Evolutionary conservation across 2,113 vertebrate species (phyloP).

Genomic region (Fregetta grallaria): DNA sequence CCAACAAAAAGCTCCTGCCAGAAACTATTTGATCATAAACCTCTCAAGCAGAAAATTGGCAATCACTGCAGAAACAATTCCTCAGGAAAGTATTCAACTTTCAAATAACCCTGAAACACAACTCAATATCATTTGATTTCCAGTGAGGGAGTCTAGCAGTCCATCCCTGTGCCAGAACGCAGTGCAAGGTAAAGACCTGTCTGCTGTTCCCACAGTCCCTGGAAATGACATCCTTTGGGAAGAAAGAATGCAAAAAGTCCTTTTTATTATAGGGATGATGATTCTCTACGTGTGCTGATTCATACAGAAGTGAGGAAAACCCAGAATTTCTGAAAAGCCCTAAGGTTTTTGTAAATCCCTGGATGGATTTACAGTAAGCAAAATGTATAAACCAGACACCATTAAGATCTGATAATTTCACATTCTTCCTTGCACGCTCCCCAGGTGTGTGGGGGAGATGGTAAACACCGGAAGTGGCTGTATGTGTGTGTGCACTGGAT

Average conservation of each 20-base stretch:
- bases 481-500: neutral
- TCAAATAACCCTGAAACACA: constrained; percentile 74
- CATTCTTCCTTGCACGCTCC: rapidly evolving
- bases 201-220: neutral
- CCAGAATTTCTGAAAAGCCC: neutral
- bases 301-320: neutral
- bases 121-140: constrained; percentile 59
- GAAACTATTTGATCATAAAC: constrained; percentile 75
- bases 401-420: neutral
- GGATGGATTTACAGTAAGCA: neutral
- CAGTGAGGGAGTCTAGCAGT: neutral
- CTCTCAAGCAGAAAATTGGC: constrained; percentile 81
- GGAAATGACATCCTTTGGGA: neutral
- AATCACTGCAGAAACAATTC: constrained; percentile 77
- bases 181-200: neutral
- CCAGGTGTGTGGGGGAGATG: neutral
- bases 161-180: neutral
- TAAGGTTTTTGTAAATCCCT: neutral
- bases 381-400: neutral
- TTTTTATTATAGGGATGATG: neutral
- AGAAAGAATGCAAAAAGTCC: neutral
- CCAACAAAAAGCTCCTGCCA: constrained; percentile 60
- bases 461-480: neutral
- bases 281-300: neutral
- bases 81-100: constrained; percentile 75